Conservation (phyloP, 2,113 vertebrate genomes). For the Tamias sibiricus region DNA sequence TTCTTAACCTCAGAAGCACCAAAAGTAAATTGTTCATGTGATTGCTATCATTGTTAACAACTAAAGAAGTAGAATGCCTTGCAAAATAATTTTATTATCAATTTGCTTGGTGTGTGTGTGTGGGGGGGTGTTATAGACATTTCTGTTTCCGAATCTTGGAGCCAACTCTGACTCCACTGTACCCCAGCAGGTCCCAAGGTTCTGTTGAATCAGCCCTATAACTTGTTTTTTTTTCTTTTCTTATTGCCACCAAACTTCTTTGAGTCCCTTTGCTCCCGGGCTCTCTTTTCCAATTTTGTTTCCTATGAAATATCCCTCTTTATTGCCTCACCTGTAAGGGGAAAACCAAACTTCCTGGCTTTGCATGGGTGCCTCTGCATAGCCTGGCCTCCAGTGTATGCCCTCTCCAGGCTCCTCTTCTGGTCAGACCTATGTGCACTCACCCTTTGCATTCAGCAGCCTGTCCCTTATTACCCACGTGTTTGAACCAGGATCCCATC, state of each 20-base stretch:
- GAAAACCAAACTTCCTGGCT: too few relatives aligned
- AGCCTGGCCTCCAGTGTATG: neutral
- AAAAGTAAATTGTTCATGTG: neutral
- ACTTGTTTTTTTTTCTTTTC: neutral
- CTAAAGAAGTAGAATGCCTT: neutral
- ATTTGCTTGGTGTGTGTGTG: neutral
- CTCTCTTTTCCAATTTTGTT: neutral
- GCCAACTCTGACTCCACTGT: too few relatives aligned
- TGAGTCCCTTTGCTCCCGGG: neutral
- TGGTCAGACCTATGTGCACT: neutral
- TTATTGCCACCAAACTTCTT: neutral
- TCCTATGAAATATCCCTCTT: neutral
- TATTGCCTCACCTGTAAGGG: neutral
- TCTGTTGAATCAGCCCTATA: neutral
- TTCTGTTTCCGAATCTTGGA: neutral
- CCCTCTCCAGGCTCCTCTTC: neutral
- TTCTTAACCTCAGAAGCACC: neutral
- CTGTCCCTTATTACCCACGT: fast-evolving
- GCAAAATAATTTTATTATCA: neutral
- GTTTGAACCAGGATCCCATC: neutral
- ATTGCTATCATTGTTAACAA: neutral
- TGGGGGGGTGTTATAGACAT: neutral
- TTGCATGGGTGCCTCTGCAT: neutral
- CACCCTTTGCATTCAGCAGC: neutral
- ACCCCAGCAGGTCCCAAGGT: neutral